Evolutionary conservation across 2,113 vertebrate genomes (phyloP).

Genomic region (Forbesichthys papilliferus): DNA sequence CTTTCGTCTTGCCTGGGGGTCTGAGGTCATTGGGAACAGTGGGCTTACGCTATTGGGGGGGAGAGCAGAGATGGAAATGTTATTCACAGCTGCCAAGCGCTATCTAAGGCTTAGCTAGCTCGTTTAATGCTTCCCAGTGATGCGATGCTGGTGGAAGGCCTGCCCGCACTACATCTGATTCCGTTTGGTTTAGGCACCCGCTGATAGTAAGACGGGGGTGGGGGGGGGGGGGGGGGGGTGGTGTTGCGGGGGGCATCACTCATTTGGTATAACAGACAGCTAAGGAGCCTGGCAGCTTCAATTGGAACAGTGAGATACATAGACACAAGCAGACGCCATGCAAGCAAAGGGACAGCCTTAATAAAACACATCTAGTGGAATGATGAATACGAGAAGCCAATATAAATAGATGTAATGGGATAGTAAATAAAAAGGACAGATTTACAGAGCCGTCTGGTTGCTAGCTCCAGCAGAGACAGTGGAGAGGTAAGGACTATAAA

Average conservation of each 20-base stretch:
- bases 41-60: slow-evolving; percentile 60
- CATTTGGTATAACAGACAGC: slow-evolving; percentile 27
- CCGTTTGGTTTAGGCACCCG: slow-evolving; percentile 11
- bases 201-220: slow-evolving; percentile 11
- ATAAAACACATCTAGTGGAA: slow-evolving; percentile 30
- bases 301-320: background rate
- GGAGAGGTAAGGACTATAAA: slow-evolving; percentile 1
- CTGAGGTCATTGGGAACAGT: slow-evolving; percentile 56
- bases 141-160: background rate
- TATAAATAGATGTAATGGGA: slow-evolving; percentile 23
- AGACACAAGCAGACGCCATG: slow-evolving; percentile 15
- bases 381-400: slow-evolving; percentile 33
- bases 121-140: background rate
- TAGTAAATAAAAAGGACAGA: slow-evolving; percentile 23
- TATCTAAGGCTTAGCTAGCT: background rate
- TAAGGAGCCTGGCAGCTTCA: slow-evolving; percentile 17
- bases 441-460: slow-evolving; percentile 6
- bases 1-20: slow-evolving; percentile 54
- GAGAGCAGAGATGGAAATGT: background rate
- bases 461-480: background rate
- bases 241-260: background rate
- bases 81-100: background rate
- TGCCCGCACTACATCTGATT: background rate
- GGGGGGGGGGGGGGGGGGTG: background rate
- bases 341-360: slow-evolving; percentile 20